phyloP scores from a whole-genome alignment of 2,113 vertebrate species.

The Strix uralensis region DNA sequence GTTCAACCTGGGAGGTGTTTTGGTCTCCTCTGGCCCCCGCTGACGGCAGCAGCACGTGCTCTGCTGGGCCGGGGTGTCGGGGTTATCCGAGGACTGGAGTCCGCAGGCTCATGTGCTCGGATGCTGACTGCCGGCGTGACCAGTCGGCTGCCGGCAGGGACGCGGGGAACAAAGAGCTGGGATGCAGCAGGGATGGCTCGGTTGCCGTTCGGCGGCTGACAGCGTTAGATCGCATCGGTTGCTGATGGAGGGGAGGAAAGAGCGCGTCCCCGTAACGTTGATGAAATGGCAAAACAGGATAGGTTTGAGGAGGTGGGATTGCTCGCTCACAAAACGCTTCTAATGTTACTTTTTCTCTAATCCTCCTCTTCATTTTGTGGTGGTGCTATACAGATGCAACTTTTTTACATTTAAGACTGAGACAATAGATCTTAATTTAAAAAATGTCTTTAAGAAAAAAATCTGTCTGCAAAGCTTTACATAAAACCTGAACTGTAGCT shows the following conservation, averaged over 20 bases:
- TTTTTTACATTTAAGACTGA: not conserved
- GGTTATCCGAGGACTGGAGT: not conserved
- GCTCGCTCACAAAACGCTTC: not conserved
- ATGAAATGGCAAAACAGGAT: not conserved
- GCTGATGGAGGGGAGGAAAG: not conserved
- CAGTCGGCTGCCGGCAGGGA: not conserved
- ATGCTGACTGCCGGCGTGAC: not conserved
- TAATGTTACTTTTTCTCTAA: not conserved
- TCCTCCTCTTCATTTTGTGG: not conserved
- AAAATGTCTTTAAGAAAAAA: not conserved
- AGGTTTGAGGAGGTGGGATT: not conserved
- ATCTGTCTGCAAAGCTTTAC: not conserved
- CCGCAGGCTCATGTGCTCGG: not conserved
- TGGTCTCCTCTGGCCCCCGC: not conserved
- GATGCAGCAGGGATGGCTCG: not conserved
- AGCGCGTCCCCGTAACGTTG: accelerated
- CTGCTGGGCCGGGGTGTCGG: accelerated
- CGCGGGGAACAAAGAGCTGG: not conserved
- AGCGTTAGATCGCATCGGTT: accelerated
- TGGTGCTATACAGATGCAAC: not conserved
- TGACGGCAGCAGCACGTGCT: not conserved
- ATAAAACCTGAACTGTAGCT: not conserved
- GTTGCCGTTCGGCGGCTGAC: not conserved
- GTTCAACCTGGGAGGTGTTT: not conserved
- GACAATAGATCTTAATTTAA: not conserved